Conservation (phyloP, 2,113 vertebrate genomes). For the Vombatus ursinus region DNA sequence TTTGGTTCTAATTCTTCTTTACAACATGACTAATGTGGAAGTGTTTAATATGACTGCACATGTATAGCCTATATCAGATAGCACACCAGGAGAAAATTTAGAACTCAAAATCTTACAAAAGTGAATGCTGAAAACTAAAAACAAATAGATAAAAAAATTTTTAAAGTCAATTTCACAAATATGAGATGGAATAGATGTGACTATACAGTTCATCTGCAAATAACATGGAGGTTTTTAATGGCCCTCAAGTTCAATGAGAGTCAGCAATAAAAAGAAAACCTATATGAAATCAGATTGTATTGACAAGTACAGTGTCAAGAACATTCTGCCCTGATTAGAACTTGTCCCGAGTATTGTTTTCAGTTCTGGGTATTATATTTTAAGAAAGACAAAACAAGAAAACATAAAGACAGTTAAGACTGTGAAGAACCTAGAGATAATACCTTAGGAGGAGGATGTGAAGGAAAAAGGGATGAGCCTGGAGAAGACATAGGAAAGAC, state of each 20-base stretch:
- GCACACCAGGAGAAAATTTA: too few species aligned
- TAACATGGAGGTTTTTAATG: too few species aligned
- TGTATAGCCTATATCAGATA: too few species aligned
- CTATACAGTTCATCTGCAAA: background rate
- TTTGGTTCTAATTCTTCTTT: too few species aligned
- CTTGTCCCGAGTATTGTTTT: background rate
- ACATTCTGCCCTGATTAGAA: background rate
- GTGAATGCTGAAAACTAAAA: too few species aligned
- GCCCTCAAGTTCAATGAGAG: background rate
- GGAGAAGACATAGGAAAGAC: background rate
- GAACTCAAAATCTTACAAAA: too few species aligned
- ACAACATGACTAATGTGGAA: too few species aligned
- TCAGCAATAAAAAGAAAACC: background rate
- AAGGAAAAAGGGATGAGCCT: background rate
- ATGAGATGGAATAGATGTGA: background rate
- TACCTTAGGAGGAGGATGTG: background rate
- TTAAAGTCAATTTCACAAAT: background rate
- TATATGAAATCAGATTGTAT: background rate
- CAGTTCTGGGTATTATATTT: background rate
- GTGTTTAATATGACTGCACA: too few species aligned
- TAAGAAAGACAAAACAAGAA: background rate
- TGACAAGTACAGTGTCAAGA: background rate
- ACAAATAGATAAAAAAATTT: too few species aligned
- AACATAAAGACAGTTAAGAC: background rate
- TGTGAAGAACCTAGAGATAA: background rate